Evolutionary conservation across 2,888 invertebrate species (phyloP), one percentile per base, ranked within the genome.

Genomic region (Malthinus flaveolus): DNA sequence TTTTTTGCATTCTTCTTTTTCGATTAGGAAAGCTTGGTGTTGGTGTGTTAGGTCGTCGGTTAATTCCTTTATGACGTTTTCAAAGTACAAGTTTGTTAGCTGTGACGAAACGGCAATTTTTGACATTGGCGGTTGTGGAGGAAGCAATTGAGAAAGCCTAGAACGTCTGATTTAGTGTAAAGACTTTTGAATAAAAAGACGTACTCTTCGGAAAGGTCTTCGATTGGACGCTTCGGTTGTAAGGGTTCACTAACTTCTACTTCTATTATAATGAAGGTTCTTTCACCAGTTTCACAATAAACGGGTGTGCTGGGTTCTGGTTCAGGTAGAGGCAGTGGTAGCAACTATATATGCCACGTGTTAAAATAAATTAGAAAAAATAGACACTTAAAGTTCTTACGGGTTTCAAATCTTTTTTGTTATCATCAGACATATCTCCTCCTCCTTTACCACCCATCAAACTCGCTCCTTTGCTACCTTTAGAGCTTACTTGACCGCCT

Each of bases 221-320:
- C 75, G 3, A 76, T 33, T 9, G 71, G 56, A 56, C 68, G 61
- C 58, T 66, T 66, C 15, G 66, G 64, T 11, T 63, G 60, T 7
- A 79, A 53, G 0, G 78, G 72, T 35, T 70, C 67, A 31, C 71
- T 62, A 12, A 79, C 61, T 63, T 76, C 77, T 8, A 79, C 66
- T 68, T 79, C 78, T 1, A 78, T 55, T 11, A 79, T 61, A 15
- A 79, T 66, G 60, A 79, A 78, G 31, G 77, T 75, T 13, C 71
- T 73, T 49, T 70, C 58, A 7, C 74, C 75, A 7, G 70, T 60
- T 54, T 77, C 76, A 50, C 72, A 70, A 57, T 66, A 75, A 7
- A 79, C 64, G 45, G 68, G 69, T 32, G 64, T 42, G 55, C 75
- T 75, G 1, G 75, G 70, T 65, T 75, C 75, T 6, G 66, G 66